phyloP scores from a whole-genome alignment of 2,888 invertebrate species.

The Neoascia interrupta region DNA sequence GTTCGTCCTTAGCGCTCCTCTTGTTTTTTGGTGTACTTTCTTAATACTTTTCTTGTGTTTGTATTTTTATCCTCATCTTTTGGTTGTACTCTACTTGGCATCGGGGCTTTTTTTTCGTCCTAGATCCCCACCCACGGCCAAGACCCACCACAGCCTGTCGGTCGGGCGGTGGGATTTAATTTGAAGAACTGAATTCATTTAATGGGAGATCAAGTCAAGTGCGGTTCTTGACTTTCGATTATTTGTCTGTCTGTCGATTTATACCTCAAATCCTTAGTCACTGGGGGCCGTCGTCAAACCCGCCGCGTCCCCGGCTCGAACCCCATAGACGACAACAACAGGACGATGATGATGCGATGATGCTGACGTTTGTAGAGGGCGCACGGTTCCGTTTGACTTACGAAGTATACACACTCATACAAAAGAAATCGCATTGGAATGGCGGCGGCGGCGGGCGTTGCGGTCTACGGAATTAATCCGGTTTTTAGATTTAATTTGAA shows the following conservation, averaged over 20 bases:
- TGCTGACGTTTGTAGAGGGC: neutral
- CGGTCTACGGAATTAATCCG: slow-evolving; percentile 55
- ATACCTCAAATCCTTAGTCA: slow-evolving; percentile 26
- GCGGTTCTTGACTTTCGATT: slow-evolving; percentile 62
- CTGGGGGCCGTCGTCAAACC: too few relatives aligned
- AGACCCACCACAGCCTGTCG: too few relatives aligned
- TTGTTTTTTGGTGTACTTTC: neutral
- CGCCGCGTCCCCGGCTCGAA: slow-evolving; percentile 12
- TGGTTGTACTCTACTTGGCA: neutral
- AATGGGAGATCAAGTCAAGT: slow-evolving; percentile 63
- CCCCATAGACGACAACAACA: slow-evolving; percentile 9
- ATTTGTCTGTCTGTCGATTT: slow-evolving; percentile 62
- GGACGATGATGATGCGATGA: slow-evolving; percentile 9
- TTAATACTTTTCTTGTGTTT: slow-evolving; percentile 6
- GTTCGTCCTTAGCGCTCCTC: neutral
- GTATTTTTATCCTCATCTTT: slow-evolving; percentile 5
- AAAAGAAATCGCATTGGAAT: slow-evolving; percentile 51
- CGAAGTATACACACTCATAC: slow-evolving; percentile 23
- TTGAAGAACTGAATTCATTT: slow-evolving; percentile 63
- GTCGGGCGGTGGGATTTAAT: slow-evolving; percentile 36
- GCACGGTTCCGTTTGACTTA: slow-evolving; percentile 30
- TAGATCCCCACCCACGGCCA: too few relatives aligned
- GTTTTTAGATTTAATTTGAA: slow-evolving; percentile 63
- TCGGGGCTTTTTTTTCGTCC: slow-evolving; percentile 25
- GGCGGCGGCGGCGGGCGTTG: too few relatives aligned